Conservation (phyloP, 1,140 invertebrate species). For the Apis mellifera region DNA sequence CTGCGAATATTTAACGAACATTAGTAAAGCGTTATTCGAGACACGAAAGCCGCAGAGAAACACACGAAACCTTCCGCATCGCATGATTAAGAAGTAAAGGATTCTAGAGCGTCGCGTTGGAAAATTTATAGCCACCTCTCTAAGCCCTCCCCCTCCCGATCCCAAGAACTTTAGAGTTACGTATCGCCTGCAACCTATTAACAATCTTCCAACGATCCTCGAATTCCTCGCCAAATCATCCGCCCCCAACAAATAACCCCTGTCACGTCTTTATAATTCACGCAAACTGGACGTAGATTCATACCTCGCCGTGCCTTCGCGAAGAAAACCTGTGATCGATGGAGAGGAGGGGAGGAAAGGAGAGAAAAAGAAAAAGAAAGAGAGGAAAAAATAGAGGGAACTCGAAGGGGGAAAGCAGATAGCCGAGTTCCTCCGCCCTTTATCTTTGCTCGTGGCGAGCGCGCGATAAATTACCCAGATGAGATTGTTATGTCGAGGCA, state of each 20-base stretch:
- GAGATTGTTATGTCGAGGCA: conserved; percentile 53
- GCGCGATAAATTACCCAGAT: conserved; percentile 54
- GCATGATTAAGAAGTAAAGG: background rate
- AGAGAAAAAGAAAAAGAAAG: no score
- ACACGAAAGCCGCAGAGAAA: background rate
- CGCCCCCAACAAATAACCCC: no score
- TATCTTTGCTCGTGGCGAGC: conserved; percentile 35
- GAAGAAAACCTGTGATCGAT: background rate
- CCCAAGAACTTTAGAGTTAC: background rate
- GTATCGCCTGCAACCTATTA: background rate
- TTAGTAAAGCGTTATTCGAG: background rate
- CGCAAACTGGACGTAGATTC: background rate
- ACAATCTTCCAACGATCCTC: background rate
- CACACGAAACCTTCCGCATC: background rate
- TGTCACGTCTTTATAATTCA: background rate
- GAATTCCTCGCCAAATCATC: background rate
- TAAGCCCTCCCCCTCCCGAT: background rate
- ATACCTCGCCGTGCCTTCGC: background rate
- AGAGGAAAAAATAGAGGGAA: background rate
- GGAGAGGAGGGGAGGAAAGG: background rate
- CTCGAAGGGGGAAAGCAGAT: background rate
- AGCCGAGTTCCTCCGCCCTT: conserved; percentile 45
- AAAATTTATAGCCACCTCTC: background rate
- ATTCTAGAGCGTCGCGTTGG: background rate
- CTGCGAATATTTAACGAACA: no score